Evolutionary conservation across 1,140 invertebrate species (phyloP), one percentile per base, ranked within the genome.

Genomic region (Zophobas atratus): DNA sequence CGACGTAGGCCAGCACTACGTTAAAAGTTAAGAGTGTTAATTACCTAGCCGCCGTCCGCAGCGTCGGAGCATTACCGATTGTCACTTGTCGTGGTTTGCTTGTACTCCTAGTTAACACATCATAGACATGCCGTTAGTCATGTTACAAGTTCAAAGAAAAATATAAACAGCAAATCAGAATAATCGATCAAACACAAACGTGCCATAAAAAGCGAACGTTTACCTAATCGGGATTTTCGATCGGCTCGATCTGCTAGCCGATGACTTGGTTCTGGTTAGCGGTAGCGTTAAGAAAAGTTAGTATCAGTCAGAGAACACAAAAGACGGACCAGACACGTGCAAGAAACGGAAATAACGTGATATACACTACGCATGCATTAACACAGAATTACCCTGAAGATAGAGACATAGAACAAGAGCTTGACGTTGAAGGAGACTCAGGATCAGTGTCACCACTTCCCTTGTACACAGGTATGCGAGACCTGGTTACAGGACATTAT

Each of bases 21-120:
- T 67, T 67, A 67, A 60, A 60, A 67, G 57, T 4, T 77, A 56
- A 76, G 36, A 33, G 53, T 46, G 79, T 81, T 79, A 73, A 78
- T 86, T 86, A 87, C 85, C 85, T 86, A 86, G 85, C 84, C 70
- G 86, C 82, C 48, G 85, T 86, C 84, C 85, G 80, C 79, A 86
- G 80, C 70, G 77, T 84, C 70, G 85, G 85, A 80, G 84, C 85
- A 72, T 84, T 84, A 84, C 82, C 81, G 80, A 84, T 84, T 77
- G 85, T 84, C 79, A 85, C 82, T 81, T 84, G 82, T 80, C 83
- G 83, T 72, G 85, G 82, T 81, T 86, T 86, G 84, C 78, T 83
- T 78, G 83, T 82, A 77, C 81, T 84, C 85, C 85, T 86, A 81
- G 79, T 84, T 84, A 84, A 86, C 56, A 79, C 72, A 83, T 46